Percentiles rank a stretch among this genome's conserved stretches.
Conservation (phyloP, 2,888 invertebrate species). For the Rosalia funebris region DNA sequence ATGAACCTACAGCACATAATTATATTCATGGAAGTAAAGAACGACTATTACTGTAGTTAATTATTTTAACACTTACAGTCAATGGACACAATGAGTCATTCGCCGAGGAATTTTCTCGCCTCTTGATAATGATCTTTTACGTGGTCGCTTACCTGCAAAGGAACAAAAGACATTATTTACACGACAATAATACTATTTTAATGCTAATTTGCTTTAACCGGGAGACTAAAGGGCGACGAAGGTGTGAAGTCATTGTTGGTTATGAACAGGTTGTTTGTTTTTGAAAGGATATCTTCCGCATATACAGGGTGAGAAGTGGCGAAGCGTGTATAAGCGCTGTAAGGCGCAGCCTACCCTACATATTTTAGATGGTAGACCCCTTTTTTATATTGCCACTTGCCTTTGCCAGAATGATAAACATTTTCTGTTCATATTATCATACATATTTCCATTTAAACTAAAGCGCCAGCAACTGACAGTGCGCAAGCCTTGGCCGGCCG, state of each 20-base stretch:
- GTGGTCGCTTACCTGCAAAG: conserved; percentile 20
- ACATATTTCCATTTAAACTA: no score
- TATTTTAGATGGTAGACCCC: no score
- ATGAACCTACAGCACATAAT: no score
- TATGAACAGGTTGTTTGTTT: not conserved
- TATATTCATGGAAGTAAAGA: not conserved
- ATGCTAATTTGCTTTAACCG: not conserved
- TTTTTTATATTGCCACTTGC: no score
- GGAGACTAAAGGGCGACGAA: not conserved
- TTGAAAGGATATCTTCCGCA: not conserved
- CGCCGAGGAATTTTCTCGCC: not conserved
- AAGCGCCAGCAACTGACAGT: no score
- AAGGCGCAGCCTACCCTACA: no score
- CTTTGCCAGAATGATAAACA: no score
- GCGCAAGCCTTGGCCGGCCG: no score
- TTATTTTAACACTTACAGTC: conserved; percentile 18
- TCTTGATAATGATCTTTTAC: conserved; percentile 4
- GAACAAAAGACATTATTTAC: conserved; percentile 17
- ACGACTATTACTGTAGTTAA: not conserved
- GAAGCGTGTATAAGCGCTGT: no score
- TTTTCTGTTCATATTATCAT: no score
- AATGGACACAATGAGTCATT: conserved; percentile 5
- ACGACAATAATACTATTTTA: conserved; percentile 5
- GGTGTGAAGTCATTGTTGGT: not conserved
- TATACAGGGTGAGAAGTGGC: no score